Percentiles rank a stretch among this genome's conserved stretches.
phyloP scores from a whole-genome alignment of 92 coral and sea anemone genomes.

The Zoanthus solanderi region DNA sequence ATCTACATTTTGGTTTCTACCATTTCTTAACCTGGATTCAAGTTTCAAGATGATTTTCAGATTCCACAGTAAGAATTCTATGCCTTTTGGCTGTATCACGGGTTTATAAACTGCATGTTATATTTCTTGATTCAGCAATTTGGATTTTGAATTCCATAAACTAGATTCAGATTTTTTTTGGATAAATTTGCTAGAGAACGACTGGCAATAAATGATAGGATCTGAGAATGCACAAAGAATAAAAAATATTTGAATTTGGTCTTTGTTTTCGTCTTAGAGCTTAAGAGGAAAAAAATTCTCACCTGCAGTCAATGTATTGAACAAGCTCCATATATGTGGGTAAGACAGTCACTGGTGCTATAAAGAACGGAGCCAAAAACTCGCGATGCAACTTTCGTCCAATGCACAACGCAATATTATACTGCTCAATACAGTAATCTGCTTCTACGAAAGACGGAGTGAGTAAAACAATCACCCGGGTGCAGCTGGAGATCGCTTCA shows the following conservation, averaged over 20 bases:
- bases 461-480: slow-evolving; percentile 83
- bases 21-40: no score
- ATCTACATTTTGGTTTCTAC: no score
- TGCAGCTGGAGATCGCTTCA: slow-evolving; percentile 78
- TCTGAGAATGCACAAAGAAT: background rate
- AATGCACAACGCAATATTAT: slow-evolving; percentile 91
- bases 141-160: no score
- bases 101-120: no score
- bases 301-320: slow-evolving; percentile 97
- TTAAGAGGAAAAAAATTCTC: background rate
- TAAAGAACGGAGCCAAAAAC: slow-evolving; percentile 88
- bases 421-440: slow-evolving; percentile 90
- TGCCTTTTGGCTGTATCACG: no score
- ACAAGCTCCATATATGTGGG: slow-evolving; percentile 96
- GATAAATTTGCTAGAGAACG: no score
- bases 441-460: slow-evolving; percentile 82
- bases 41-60: no score
- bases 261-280: background rate
- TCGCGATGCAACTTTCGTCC: slow-evolving; percentile 78
- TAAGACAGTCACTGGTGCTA: slow-evolving; percentile 69
- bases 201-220: no score
- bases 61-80: no score
- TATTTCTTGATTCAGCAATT: no score
- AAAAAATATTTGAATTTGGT: background rate
- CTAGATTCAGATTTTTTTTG: no score